Conservation (phyloP, 1,140 invertebrate species). For the Episyrphus balteatus region DNA sequence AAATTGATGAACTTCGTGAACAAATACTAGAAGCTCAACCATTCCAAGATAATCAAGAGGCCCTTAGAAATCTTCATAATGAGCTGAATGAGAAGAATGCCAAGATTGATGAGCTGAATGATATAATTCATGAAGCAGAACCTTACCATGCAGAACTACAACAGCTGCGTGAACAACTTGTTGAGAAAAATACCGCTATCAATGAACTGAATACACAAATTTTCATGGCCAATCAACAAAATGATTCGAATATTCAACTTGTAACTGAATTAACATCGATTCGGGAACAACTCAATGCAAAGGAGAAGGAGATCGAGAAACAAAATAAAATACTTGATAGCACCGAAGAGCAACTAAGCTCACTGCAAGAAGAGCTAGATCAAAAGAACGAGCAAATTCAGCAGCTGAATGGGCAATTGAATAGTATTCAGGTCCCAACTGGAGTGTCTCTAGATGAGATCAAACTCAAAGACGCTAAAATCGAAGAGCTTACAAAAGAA, state of each 20-base stretch:
- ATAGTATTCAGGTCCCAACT: no score
- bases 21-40: no score
- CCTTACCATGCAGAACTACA: not conserved
- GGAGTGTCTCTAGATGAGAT: no score
- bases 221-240: no score
- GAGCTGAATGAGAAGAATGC: not conserved
- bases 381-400: not conserved
- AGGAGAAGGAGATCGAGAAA: not conserved
- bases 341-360: no score
- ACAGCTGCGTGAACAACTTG: no score
- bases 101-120: not conserved
- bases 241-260: no score
- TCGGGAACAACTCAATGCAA: not conserved
- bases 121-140: not conserved
- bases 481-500: constrained; percentile 18
- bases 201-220: no score
- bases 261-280: not conserved
- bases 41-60: not conserved
- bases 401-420: not conserved
- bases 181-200: no score
- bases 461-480: not conserved
- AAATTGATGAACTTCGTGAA: no score
- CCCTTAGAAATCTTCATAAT: not conserved
- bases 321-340: no score
- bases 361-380: not conserved